Base-by-base conservation (phyloP, 2,113 vertebrate genomes). In the Coreoperca whiteheadi region DNA sequence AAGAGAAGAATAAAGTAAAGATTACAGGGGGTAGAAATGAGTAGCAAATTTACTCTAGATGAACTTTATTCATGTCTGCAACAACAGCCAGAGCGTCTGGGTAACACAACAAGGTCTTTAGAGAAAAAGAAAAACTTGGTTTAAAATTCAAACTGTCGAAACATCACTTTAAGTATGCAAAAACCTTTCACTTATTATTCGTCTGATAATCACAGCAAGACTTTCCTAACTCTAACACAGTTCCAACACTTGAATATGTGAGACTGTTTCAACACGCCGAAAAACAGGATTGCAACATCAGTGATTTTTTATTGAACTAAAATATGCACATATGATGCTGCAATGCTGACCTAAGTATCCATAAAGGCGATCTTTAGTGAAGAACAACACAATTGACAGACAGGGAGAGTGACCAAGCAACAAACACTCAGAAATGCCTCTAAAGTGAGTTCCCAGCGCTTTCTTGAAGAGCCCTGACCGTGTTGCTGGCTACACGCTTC, bases 241-340 rank as follows among this genome's bases (percentile, higher is more conserved):
- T 54, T 56, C 56, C 54, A 82, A 32, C 50, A 34, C 18, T 76
- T 32, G 18, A 25, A 30, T 5, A n/a, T 41, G 14, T 4, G 39
- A 59, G 34, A 51, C 10, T 0, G 56, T 65, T 74, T 56, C 54
- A 34, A 79, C 85, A 68, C 7, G 32, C 48, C 0, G n/a, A 66
- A 25, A n/a, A 54, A 50, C 56, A 37, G n/a, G n/a, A 59, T 73
- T 88, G 66, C 71, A 88, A 65, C 53, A 80, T 48, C 34, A 10
- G 11, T 10, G 20, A 56, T n/a, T 57, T 56, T 14, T 16, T 5
- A 57, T 12, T 50, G 6, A 77, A 39, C 56, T 37, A 28, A 51
- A 85, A 10, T 16, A 39, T 6, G 8, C 4, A 15, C 50, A 30
- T 2, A 4, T 3, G 39, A 54, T 46, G 32, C 53, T 60, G n/a